These are phyloP conservation scores for Coregonus suidteri DNA, from an alignment of 2,797 vertebrate genomes.

Conservation along the genomic window DNA sequence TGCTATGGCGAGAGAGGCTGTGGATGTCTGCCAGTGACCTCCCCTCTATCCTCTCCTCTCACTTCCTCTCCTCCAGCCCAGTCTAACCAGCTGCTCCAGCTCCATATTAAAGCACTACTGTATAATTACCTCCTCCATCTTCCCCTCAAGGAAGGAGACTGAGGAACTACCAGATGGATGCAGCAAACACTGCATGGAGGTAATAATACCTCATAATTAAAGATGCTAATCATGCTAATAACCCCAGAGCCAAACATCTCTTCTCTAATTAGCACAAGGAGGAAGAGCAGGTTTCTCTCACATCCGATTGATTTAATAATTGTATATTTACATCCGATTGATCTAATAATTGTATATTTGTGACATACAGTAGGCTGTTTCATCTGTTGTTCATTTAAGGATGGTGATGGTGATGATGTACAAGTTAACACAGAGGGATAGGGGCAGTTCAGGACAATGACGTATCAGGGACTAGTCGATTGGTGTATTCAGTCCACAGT, in stretches of 20 bases:
- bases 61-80: neutral
- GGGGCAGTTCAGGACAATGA: neutral
- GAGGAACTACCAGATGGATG: constrained; percentile 65
- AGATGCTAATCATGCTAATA: constrained; percentile 59
- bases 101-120: constrained; percentile 38
- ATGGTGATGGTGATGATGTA: neutral
- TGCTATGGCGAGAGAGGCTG: neutral
- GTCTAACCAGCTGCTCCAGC: constrained; percentile 55
- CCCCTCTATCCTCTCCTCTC: constrained; percentile 24
- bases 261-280: constrained; percentile 2
- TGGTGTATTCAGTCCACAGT: neutral
- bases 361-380: neutral
- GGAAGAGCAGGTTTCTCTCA: neutral
- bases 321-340: too few species aligned
- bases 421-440: neutral
- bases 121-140: constrained; percentile 64
- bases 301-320: neutral
- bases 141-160: constrained; percentile 46
- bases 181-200: constrained; percentile 48
- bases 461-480: neutral
- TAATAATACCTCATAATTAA: constrained; percentile 59
- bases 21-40: constrained; percentile 26
- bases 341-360: neutral
- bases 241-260: constrained; percentile 38
- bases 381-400: too few species aligned